Conservation (phyloP, 2,888 invertebrate genomes). For the Ornithoptera alexandrae region DNA sequence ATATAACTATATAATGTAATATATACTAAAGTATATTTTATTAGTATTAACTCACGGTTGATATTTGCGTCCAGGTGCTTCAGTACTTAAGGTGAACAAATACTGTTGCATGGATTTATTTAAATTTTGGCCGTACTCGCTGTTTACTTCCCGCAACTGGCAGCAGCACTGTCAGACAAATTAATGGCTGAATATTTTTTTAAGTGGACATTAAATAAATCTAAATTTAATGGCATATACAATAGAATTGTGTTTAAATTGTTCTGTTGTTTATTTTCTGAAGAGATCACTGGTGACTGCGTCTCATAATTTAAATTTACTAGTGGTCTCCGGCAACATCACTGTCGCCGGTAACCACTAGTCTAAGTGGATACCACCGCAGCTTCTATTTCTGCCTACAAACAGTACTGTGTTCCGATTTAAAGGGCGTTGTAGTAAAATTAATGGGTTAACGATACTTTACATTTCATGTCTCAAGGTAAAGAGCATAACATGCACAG, state of each 20-base stretch:
- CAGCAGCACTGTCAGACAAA: slow-evolving; percentile 4
- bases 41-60: background rate
- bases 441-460: too few species aligned
- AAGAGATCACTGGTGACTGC: too few species aligned
- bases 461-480: too few species aligned
- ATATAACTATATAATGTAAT: background rate
- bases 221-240: background rate
- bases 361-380: too few species aligned
- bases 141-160: slow-evolving; percentile 25
- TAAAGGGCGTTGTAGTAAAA: too few species aligned
- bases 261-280: background rate
- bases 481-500: too few species aligned
- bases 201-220: slow-evolving; percentile 11
- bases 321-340: too few species aligned
- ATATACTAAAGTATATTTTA: slow-evolving; percentile 3
- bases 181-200: slow-evolving; percentile 22
- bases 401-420: too few species aligned
- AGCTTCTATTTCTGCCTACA: too few species aligned
- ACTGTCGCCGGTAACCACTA: too few species aligned
- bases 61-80: background rate
- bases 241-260: background rate
- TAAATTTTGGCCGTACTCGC: slow-evolving; percentile 16
- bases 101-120: slow-evolving; percentile 11
- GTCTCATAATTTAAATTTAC: too few species aligned
- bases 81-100: background rate